phyloP scores from a whole-genome alignment of 2,888 invertebrate species.

The Caenorhabditis panamensis region DNA sequence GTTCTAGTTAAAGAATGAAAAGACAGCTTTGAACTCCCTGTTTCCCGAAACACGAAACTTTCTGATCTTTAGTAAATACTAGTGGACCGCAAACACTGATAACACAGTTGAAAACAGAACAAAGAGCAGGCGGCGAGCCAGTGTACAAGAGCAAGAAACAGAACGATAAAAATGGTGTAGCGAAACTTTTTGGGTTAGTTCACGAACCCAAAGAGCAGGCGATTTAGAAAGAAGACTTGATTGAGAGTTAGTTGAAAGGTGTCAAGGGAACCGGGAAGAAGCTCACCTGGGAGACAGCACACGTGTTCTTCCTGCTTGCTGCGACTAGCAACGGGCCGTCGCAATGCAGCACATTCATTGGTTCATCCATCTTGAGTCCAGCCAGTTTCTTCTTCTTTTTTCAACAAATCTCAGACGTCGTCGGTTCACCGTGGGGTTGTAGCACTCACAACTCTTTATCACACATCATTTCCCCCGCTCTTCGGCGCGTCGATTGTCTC shows the following conservation, averaged over 20 bases:
- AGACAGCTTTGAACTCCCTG: too few species aligned
- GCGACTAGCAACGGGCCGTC: conserved; percentile 50
- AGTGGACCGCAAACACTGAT: not conserved
- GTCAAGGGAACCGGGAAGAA: not conserved
- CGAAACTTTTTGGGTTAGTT: too few species aligned
- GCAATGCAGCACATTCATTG: conserved; percentile 48
- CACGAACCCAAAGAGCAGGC: too few species aligned
- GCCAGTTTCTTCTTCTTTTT: not conserved
- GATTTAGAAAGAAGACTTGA: too few species aligned
- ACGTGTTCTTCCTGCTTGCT: conserved; percentile 39
- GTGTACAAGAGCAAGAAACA: not conserved
- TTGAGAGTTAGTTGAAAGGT: too few species aligned
- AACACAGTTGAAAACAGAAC: not conserved
- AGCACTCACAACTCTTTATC: conserved; percentile 36
- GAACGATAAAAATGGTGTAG: not conserved
- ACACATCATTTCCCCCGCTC: conserved; percentile 26
- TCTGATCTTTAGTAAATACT: too few species aligned
- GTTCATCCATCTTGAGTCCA: conserved; percentile 46
- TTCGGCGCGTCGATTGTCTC: not conserved
- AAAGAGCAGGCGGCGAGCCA: too few species aligned
- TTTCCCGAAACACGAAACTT: too few species aligned
- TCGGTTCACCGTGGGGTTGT: not conserved
- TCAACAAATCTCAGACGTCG: not conserved
- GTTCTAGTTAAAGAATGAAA: too few species aligned
- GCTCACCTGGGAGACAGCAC: conserved; percentile 9